Evolutionary conservation across 2,888 invertebrate genomes (phyloP), one percentile per base, ranked within the genome.

Genomic region (Cryptocheilus praepositus): DNA sequence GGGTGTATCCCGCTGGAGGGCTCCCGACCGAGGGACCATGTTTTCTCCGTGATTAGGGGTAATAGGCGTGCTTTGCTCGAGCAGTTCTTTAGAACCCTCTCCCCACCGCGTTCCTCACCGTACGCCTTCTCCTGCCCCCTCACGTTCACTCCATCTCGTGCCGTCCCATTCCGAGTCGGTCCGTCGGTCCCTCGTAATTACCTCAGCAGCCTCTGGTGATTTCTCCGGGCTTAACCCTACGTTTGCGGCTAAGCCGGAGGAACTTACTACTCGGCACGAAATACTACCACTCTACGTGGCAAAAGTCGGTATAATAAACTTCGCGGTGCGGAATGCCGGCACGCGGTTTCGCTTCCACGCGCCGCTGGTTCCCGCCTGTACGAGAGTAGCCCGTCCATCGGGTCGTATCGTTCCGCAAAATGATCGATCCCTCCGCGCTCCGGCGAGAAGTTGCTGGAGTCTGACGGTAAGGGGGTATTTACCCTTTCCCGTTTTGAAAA

Each of bases 41-140:
- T 74, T 74, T 70, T 71, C 63, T 54, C 61, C 68, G 62, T 76
- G 76, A 80, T 78, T 78, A 72, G 74, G 68, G 68, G 70, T 78
- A 75, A 79, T 76, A 73, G 76, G 66, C 51, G 54, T 64, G 73
- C 74, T 67, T 70, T 67, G 75, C 72, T 67, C 71, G 68, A 61
- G 66, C 62, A 66, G 73, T 76, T 76, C 74, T 74, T 80, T 66
- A 74, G 73, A 70, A 65, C 54, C 61, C 61, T 55, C 52, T 49
- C 36, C 28, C 25, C 25, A n/a, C 21, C 55, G 49, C 18, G 16
- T 49, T 57, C 44, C 44, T 18, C 44, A 19, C 44, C 56, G 15
- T 57, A 18, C 21, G 8, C 44, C 21, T 8, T 21, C 21, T 25
- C 22, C 36, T 25, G 54, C 25, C 55, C 28, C n/a, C 54, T n/a